Percentiles rank a stretch among this genome's conserved stretches.
Evolutionary conservation across 2,797 vertebrate species (phyloP).

Genomic region (Molothrus ater): DNA sequence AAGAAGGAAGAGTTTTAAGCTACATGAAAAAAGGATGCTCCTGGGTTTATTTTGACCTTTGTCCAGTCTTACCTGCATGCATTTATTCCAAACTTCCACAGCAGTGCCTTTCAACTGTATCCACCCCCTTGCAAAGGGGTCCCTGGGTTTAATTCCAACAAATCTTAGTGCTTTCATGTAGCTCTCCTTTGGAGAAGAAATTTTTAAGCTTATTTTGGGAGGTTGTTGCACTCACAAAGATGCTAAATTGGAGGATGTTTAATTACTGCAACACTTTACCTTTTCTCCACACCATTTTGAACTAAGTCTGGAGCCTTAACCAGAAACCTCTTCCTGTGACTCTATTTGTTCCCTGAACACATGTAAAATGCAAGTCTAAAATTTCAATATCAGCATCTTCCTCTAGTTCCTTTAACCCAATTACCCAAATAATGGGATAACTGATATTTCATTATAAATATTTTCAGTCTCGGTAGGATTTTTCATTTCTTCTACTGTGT

Average conservation of each 20-base stretch:
- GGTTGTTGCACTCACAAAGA: neutral
- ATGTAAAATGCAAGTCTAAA: neutral
- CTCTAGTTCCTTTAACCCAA: neutral
- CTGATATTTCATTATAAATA: neutral
- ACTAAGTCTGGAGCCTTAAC: neutral
- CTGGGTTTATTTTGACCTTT: neutral
- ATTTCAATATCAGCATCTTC: neutral
- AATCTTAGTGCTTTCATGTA: neutral
- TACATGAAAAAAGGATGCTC: neutral
- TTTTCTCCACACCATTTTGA: neutral
- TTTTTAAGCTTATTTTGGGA: neutral
- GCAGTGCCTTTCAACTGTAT: neutral
- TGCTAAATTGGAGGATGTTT: neutral
- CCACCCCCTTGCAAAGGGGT: neutral
- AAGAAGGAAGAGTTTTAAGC: neutral
- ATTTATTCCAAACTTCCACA: neutral
- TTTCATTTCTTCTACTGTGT: neutral
- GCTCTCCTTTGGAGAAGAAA: neutral
- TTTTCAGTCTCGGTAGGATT: neutral
- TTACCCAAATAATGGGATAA: neutral
- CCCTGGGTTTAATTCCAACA: neutral
- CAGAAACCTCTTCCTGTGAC: neutral
- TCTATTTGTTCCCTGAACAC: neutral
- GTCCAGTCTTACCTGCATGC: neutral
- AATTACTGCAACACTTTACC: neutral